Percentiles rank a stretch among this genome's conserved stretches.
Conservation (phyloP, 2,888 invertebrate genomes). For the Diabrotica balteata region DNA sequence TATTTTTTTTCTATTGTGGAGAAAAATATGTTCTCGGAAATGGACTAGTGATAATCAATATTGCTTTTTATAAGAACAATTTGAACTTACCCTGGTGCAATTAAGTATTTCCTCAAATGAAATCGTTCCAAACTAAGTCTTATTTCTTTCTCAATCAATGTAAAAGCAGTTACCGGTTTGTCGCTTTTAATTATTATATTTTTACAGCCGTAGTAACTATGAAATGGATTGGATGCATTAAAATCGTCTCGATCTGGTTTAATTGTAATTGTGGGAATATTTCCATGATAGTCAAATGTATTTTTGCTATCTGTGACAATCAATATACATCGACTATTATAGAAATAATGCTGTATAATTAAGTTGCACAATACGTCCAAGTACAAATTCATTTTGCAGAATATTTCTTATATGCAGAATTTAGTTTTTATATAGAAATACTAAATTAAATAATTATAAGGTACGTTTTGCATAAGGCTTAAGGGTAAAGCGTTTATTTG, state of each 20-base stretch:
- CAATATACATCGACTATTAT: constrained; percentile 37
- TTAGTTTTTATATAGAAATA: too few relatives aligned
- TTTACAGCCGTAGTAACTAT: constrained; percentile 46
- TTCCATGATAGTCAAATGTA: constrained; percentile 23
- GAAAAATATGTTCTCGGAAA: too few relatives aligned
- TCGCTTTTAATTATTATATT: constrained; percentile 41
- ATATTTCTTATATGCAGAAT: too few relatives aligned
- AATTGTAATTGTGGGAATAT: constrained; percentile 31
- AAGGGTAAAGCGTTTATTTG: too few relatives aligned
- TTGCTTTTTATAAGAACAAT: too few relatives aligned
- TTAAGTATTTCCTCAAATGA: constrained; percentile 41
- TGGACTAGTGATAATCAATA: too few relatives aligned
- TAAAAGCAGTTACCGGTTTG: constrained; percentile 37
- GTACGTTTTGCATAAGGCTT: too few relatives aligned
- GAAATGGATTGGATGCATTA: constrained; percentile 32
- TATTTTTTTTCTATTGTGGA: too few relatives aligned
- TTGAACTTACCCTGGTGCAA: constrained; percentile 27
- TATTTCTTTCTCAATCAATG: constrained; percentile 42
- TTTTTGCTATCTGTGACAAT: constrained; percentile 36
- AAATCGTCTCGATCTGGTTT: constrained; percentile 14
- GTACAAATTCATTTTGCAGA: constrained; percentile 23
- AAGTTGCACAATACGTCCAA: constrained; percentile 33
- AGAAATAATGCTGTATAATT: constrained; percentile 38
- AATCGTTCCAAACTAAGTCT: constrained; percentile 37
- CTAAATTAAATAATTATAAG: too few relatives aligned